A percentile compares a stretch with the other conserved stretches of the same genome.
Conservation (phyloP, 2,888 invertebrate genomes). For the Euspilapteryx auroguttella region DNA sequence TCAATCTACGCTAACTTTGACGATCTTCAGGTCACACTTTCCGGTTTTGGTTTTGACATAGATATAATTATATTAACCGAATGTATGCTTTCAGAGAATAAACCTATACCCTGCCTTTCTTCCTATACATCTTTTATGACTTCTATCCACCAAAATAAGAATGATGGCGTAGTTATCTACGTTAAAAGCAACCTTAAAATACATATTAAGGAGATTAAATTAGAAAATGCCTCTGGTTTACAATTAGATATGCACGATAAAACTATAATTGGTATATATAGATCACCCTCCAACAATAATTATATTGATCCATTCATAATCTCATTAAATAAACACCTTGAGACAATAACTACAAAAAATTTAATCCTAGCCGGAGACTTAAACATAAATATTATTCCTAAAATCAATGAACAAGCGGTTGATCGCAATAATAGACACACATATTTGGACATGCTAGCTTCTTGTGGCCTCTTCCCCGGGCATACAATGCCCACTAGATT, state of each 20-base stretch:
- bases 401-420: slow-evolving; percentile 5
- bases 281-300: neutral
- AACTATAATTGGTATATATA: neutral
- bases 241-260: neutral
- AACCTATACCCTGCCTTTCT: slow-evolving; percentile 7
- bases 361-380: neutral
- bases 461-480: slow-evolving; percentile 10
- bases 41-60: slow-evolving; percentile 1
- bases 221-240: neutral
- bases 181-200: slow-evolving; percentile 5
- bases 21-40: neutral
- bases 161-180: slow-evolving; percentile 9
- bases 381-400: slow-evolving; percentile 2
- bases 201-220: slow-evolving; percentile 5
- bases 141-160: slow-evolving; percentile 7
- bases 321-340: neutral
- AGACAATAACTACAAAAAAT: neutral
- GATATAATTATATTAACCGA: slow-evolving; percentile 8
- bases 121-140: slow-evolving; percentile 6
- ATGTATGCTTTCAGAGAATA: slow-evolving; percentile 5
- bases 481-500: slow-evolving; percentile 11
- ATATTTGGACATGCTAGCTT: slow-evolving; percentile 10
- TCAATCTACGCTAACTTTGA: slow-evolving; percentile 6
- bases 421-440: slow-evolving; percentile 9
- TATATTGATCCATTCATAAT: neutral